Evolutionary conservation across 2,888 invertebrate species (phyloP), one percentile per base, ranked within the genome.

Genomic region (Ormyrus rosae): DNA sequence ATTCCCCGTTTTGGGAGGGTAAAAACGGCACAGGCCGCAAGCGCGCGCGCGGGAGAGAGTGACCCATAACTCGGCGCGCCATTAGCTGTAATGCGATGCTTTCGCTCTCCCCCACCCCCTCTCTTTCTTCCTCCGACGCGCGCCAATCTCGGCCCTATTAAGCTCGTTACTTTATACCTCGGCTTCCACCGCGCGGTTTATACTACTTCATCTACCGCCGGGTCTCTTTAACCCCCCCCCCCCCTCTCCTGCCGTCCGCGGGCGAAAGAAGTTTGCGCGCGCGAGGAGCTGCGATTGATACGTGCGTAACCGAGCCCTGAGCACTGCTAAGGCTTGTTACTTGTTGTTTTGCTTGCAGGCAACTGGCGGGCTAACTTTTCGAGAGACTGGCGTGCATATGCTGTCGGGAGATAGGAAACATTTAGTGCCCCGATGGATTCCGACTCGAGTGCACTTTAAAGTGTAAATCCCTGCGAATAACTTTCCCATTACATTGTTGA

Each of bases 81-180:
- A 81, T 84, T 82, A 82, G 81, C 61, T 79, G 82, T 84, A 84
- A 84, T 81, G 81, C 81, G 82, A 83, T 82, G 82, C 82, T 69
- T 78, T 80, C 72, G 34, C 34, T 19, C 19, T 19, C 19, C 19
- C 78, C 70, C 61, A 11, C 19, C 8, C 6, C 51, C 11, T 13
- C 51, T 50, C 19, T n/a, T 8, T 6, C 53, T 34, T 53, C 13
- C 8, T n/a, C 5, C 46, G 45, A 34, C 7, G 80, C 69, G 68
- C 80, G 80, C 80, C 80, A 83, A 84, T 84, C 83, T 83, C 82
- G 76, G 74, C 68, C 81, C 82, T 83, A 82, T 84, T 83, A 78
- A 78, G 69, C 69, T 53, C 11, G 69, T 10, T 45, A 81, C 64
- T 81, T 73, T 73, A 78, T 77, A 83, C 76, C 81, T 79, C 51